Percentiles rank a stretch among this genome's conserved stretches.
Evolutionary conservation across 2,797 vertebrate species (phyloP).

Genomic region (Pseudochaenichthys georgianus): DNA sequence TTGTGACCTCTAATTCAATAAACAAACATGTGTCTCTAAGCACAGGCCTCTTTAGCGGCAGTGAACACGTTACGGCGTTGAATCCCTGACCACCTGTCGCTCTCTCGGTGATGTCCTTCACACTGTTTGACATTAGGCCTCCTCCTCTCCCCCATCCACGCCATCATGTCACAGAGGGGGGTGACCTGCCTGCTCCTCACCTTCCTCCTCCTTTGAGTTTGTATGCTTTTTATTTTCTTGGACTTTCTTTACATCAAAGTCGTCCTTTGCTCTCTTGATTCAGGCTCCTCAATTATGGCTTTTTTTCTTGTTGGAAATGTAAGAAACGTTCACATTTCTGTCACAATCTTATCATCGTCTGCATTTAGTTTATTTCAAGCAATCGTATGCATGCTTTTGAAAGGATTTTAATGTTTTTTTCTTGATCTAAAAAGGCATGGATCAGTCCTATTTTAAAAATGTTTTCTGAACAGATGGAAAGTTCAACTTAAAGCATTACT

Average conservation of each 20-base stretch:
- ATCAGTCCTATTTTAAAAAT: not conserved
- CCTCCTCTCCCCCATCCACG: constrained; percentile 29
- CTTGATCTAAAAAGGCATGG: not conserved
- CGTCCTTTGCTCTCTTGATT: not conserved
- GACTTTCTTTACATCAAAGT: not conserved
- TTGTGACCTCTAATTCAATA: constrained; percentile 12
- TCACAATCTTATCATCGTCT: not conserved
- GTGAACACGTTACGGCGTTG: constrained; percentile 27
- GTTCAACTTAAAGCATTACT: not conserved
- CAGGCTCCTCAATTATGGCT: not conserved
- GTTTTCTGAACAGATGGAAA: not conserved
- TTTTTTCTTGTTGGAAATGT: not conserved
- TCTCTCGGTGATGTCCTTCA: constrained; percentile 54
- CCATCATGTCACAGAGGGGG: constrained; percentile 47
- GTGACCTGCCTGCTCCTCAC: constrained; percentile 16
- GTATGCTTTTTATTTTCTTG: not conserved
- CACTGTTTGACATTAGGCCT: constrained; percentile 61
- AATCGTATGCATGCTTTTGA: not conserved
- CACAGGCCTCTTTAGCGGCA: constrained; percentile 25
- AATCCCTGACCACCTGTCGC: constrained; percentile 72
- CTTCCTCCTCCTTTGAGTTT: constrained; percentile 2
- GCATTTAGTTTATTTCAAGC: not conserved
- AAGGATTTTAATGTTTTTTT: not conserved
- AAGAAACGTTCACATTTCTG: not conserved
- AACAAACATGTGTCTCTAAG: constrained; percentile 1